phyloP scores from a whole-genome alignment of 2,113 vertebrate species.

The Sardina pilchardus region DNA sequence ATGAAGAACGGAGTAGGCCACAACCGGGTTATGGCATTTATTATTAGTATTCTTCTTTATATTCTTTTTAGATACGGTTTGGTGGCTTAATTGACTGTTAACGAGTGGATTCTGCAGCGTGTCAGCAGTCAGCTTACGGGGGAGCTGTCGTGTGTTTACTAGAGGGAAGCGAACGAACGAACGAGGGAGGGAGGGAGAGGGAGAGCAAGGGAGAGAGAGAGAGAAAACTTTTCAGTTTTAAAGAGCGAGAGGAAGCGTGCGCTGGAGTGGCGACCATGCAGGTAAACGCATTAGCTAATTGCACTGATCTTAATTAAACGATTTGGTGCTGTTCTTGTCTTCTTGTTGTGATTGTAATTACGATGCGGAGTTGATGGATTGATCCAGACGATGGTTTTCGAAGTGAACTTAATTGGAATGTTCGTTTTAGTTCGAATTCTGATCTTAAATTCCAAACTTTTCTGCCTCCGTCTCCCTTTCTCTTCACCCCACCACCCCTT shows the following conservation, averaged over 20 bases:
- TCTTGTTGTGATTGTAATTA: conserved; percentile 42
- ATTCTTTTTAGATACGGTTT: background rate
- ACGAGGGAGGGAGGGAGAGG: conserved; percentile 15
- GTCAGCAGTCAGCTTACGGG: conserved; percentile 75
- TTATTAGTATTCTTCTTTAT: background rate
- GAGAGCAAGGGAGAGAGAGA: conserved; percentile 54
- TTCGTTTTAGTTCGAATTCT: conserved; percentile 61
- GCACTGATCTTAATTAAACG: conserved; percentile 76
- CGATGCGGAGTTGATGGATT: conserved; percentile 52
- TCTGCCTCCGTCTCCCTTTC: conserved; percentile 57
- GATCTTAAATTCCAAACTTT: conserved; percentile 75
- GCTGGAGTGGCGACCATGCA: conserved; percentile 77
- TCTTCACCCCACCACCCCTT: conserved; percentile 60
- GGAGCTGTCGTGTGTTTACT: conserved; percentile 80
- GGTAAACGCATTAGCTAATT: conserved; percentile 78
- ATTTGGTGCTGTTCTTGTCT: conserved; percentile 60
- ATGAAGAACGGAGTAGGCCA: background rate
- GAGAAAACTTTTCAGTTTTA: conserved; percentile 79
- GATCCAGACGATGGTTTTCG: conserved; percentile 51
- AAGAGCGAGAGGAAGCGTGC: conserved; percentile 69
- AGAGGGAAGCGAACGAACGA: conserved; percentile 59
- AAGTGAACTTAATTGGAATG: conserved; percentile 33
- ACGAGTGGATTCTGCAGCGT: conserved; percentile 60
- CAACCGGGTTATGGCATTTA: background rate
- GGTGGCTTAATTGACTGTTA: conserved; percentile 22